These are phyloP conservation scores for Emydocephalus ijimae DNA, from an alignment of 2,113 vertebrate species.

Conservation along the genomic window DNA sequence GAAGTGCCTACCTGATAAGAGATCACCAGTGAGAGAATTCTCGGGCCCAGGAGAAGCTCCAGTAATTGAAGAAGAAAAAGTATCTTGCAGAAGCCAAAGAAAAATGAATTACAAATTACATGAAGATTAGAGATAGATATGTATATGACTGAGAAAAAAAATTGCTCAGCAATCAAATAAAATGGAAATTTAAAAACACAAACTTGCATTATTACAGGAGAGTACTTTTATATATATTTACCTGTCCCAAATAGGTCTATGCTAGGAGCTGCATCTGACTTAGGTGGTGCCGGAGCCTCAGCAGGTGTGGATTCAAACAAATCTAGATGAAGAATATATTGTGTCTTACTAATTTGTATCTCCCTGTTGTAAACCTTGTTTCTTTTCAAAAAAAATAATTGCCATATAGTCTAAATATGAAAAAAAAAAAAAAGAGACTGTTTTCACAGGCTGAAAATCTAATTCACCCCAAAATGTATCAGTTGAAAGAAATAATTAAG, in stretches of 20 bases:
- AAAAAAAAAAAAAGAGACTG: constrained; percentile 22
- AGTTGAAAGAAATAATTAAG: constrained; percentile 56
- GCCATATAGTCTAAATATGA: constrained; percentile 54
- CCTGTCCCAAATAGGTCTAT: constrained; percentile 99
- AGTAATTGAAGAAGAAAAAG: constrained; percentile 90
- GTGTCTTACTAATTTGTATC: constrained; percentile 60
- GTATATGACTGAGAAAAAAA: constrained; percentile 35
- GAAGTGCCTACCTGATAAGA: constrained; percentile 89
- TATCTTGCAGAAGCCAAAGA: constrained; percentile 83
- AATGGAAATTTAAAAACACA: constrained; percentile 23
- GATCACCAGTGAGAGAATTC: constrained; percentile 84
- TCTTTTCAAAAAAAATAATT: constrained; percentile 49
- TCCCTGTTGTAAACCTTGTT: constrained; percentile 18
- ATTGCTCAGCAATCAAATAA: constrained; percentile 49
- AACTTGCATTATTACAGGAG: constrained; percentile 40
- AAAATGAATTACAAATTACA: constrained; percentile 65
- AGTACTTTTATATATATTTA: constrained; percentile 63
- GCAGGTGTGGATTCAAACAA: constrained; percentile 96
- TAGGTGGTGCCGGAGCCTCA: constrained; percentile 88
- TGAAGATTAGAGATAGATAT: constrained; percentile 44
- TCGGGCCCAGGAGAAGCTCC: constrained; percentile 95
- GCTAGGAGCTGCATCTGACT: constrained; percentile 92
- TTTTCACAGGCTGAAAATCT: constrained; percentile 35
- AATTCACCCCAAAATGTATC: constrained; percentile 40
- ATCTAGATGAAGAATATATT: constrained; percentile 96